Percentiles rank a stretch among this genome's conserved stretches.
These are phyloP conservation scores for Meiosimyza platycephala DNA, from an alignment of 2,888 invertebrate species.

Conservation along the genomic window DNA sequence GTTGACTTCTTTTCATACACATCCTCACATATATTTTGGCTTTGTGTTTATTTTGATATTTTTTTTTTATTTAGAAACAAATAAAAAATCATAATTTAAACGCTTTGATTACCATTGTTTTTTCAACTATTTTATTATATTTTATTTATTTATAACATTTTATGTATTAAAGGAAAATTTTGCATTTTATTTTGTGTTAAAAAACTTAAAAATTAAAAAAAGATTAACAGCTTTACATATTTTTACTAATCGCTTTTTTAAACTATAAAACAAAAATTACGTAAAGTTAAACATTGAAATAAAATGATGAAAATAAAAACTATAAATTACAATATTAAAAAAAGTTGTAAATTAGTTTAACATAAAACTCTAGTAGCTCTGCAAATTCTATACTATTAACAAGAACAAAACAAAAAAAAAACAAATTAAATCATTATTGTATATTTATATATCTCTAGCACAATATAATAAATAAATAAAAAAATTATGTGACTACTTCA, in stretches of 20 bases:
- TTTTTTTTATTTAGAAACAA: not conserved
- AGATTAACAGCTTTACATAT: constrained; percentile 29
- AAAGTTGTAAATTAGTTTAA: constrained; percentile 26
- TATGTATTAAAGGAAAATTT: constrained; percentile 34
- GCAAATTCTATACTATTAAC: constrained; percentile 20
- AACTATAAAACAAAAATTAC: constrained; percentile 2
- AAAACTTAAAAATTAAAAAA: constrained; percentile 41
- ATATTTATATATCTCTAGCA: constrained; percentile 33
- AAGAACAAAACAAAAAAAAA: not conserved
- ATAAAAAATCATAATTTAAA: not conserved
- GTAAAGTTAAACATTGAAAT: not conserved
- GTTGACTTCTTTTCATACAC: constrained; percentile 57
- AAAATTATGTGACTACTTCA: constrained; percentile 13
- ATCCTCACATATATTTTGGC: constrained; percentile 47
- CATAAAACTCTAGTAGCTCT: constrained; percentile 15
- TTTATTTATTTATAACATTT: constrained; percentile 47
- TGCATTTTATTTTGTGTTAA: constrained; percentile 12
- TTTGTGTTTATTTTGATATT: constrained; percentile 25
- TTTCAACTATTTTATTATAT: constrained; percentile 1
- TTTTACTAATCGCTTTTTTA: constrained; percentile 31
- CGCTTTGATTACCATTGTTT: not conserved
- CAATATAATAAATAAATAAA: constrained; percentile 23
- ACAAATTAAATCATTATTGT: constrained; percentile 21
- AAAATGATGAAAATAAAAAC: too few relatives aligned
- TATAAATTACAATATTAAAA: constrained; percentile 14